Conservation (phyloP, 2,797 vertebrate genomes). For the Chromis chromis region DNA sequence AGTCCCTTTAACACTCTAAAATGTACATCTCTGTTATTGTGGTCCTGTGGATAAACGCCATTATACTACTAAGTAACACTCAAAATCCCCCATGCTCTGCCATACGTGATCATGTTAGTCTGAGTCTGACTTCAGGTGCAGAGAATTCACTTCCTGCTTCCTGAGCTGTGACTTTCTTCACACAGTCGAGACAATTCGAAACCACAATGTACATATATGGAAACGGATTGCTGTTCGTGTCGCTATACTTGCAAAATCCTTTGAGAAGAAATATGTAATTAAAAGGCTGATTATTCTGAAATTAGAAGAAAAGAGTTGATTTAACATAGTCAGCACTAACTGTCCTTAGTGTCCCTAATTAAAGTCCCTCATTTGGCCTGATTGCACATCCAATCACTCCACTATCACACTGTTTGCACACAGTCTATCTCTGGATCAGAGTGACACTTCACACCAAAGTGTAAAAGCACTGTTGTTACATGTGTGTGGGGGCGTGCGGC, state of each 20-base stretch:
- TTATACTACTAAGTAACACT: neutral
- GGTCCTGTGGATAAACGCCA: neutral
- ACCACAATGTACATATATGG: slow-evolving; percentile 79
- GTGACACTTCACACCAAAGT: slow-evolving; percentile 33
- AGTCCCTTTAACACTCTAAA: neutral
- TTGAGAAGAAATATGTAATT: neutral
- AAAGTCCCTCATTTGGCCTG: neutral
- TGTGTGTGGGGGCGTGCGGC: slow-evolving; percentile 60
- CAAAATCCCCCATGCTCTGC: neutral
- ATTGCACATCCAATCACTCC: slow-evolving; percentile 15
- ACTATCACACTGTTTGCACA: slow-evolving; percentile 20
- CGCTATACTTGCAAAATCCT: neutral
- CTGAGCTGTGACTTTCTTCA: slow-evolving; percentile 66
- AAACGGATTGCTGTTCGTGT: slow-evolving; percentile 6
- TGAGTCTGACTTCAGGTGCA: slow-evolving; percentile 49
- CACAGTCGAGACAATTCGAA: slow-evolving; percentile 77
- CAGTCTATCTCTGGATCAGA: slow-evolving; percentile 18
- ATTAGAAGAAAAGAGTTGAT: neutral
- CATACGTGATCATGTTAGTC: slow-evolving; percentile 1
- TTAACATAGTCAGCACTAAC: neutral
- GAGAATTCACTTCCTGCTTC: slow-evolving; percentile 87
- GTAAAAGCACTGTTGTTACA: slow-evolving; percentile 52
- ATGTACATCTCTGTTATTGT: neutral
- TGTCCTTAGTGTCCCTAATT: neutral
- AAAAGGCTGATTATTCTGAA: neutral